phyloP scores from a whole-genome alignment of 1,140 invertebrate genomes.

The Drosophila trapezifrons region DNA sequence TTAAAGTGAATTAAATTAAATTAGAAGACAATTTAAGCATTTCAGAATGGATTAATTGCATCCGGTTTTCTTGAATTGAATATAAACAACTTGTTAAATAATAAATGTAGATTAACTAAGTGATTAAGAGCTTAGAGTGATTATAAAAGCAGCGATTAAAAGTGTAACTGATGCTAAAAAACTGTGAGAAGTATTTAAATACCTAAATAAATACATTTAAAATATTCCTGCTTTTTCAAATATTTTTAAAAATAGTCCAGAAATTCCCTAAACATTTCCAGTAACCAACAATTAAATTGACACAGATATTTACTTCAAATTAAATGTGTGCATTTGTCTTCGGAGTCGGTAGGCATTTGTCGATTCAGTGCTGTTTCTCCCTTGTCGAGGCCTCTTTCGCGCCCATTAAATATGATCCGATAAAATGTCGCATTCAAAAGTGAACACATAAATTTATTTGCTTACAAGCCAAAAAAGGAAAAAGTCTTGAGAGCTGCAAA shows the following conservation, averaged over 20 bases:
- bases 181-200: no score
- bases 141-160: neutral
- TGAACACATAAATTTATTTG: slow-evolving; percentile 58
- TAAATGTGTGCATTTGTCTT: slow-evolving; percentile 27
- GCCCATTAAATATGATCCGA: slow-evolving; percentile 53
- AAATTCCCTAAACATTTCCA: slow-evolving; percentile 3
- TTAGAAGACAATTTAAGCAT: neutral
- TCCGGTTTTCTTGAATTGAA: neutral
- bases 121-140: neutral
- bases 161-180: neutral
- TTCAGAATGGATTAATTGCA: neutral
- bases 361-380: slow-evolving; percentile 1
- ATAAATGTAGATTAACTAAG: slow-evolving; percentile 4
- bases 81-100: slow-evolving; percentile 2
- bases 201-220: neutral
- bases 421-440: slow-evolving; percentile 49
- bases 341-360: slow-evolving; percentile 13
- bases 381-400: slow-evolving; percentile 27
- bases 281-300: neutral
- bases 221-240: neutral
- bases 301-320: slow-evolving; percentile 15
- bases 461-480: slow-evolving; percentile 49
- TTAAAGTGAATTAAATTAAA: slow-evolving; percentile 5
- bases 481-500: slow-evolving; percentile 31
- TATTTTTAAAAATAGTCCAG: neutral